Evolutionary conservation across 2,888 invertebrate species (phyloP), one percentile per base, ranked within the genome.

Genomic region (Hermaeophaga mercurialis): DNA sequence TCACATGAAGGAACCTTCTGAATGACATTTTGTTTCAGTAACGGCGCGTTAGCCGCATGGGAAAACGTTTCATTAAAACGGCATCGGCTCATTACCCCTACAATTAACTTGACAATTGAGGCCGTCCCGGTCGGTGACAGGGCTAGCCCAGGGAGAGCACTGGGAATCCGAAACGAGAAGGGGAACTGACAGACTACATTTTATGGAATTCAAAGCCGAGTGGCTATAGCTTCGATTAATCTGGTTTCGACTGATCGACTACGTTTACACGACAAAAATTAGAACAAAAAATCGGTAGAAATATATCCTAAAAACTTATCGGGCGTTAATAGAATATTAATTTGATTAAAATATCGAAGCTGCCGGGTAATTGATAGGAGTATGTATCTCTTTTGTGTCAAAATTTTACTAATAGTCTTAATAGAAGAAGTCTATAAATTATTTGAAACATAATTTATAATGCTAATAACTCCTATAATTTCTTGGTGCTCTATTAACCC

Each of bases 51-150:
- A 38, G 33, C 19, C 56, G 56, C 60, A 65, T 67, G 62, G 62
- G 59, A 62, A 62, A 62, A 59, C 64, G 62, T 67, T 65, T 66
- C 66, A 66, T 67, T 62, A 67, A 67, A 65, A 66, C 64, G 62
- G 63, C 66, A 66, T 58, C 66, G 64, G 66, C 61, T 66, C 65
- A 66, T 67, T 65, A 66, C 63, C 57, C 54, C 53, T 54, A 62
- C 67, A 65, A 67, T 67, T 67, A 67, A 63, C 58, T 63, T 58
- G 60, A 63, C 63, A 66, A 65, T 66, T 62, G 62, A 43, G 55
- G 59, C 50, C 43, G 59, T 41, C 43, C 55, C 45, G 26, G 9
- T 17, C 41, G 41, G 36, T 12, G 9, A 12, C 36, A 36, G 36
- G 17, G 36, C 3, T 36, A 9, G 36, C 1, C 8, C 15, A 36